These are phyloP conservation scores for Antheraea mylitta DNA, from an alignment of 1,140 invertebrate species.

Conservation along the genomic window DNA sequence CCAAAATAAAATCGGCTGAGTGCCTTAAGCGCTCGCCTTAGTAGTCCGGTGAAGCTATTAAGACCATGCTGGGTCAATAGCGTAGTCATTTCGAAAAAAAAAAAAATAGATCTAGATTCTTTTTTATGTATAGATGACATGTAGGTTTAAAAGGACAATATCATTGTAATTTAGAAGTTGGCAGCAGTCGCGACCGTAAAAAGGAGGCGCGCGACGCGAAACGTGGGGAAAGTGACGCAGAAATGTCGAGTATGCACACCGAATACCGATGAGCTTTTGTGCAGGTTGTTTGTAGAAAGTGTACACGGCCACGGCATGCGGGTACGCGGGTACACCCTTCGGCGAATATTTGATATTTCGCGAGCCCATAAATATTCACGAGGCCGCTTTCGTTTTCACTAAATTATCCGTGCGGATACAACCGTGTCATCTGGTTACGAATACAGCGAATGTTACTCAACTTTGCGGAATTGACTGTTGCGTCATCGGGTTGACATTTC, in stretches of 20 bases:
- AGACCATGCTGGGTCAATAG: no score
- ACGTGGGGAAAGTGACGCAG: conserved; percentile 58
- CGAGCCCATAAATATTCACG: conserved; percentile 65
- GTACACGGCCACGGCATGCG: conserved; percentile 25
- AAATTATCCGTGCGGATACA: conserved; percentile 48
- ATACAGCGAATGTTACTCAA: conserved; percentile 63
- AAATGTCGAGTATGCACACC: conserved; percentile 46
- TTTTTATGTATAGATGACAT: conserved; percentile 7
- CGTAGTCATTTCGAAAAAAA: no score
- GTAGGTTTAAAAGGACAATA: not conserved
- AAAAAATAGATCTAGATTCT: no score
- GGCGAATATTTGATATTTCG: conserved; percentile 72
- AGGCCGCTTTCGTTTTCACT: conserved; percentile 69
- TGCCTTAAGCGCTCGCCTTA: no score
- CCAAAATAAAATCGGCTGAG: no score
- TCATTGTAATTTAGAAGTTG: not conserved
- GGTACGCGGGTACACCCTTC: conserved; percentile 73
- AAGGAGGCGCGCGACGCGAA: conserved; percentile 16
- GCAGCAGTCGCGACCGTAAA: not conserved
- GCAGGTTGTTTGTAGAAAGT: conserved; percentile 64
- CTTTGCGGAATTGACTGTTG: conserved; percentile 44
- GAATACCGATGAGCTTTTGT: conserved; percentile 74
- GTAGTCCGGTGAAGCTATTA: no score
- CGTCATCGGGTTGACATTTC: conserved; percentile 43
- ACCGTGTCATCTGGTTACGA: conserved; percentile 31